Base-by-base conservation (phyloP, 2,113 vertebrate species). In the Promerops cafer region DNA sequence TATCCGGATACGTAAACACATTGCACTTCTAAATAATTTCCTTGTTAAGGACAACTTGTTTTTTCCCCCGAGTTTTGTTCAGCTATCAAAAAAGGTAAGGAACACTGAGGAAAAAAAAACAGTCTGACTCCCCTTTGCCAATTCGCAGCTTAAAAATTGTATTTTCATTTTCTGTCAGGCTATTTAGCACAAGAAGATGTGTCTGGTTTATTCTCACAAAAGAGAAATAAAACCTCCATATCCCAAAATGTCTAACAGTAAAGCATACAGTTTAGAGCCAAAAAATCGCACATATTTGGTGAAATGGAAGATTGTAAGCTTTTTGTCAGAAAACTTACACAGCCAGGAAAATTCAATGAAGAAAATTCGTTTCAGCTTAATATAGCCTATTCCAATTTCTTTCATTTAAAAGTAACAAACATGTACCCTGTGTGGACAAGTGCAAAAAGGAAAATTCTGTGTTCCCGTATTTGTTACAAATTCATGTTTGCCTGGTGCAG, bases 1-100 rank as follows among this genome's bases (percentile, higher is more conserved):
- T 92, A 94, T 23, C 96, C 96, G 98, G 96, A 98, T 96, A 97
- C 86, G 2, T 80, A 98, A 97, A 98, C 87, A 92, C 15, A 16
- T 83, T 89, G 83, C 91, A 90, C 24, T 76, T 95, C 93, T 96
- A 97, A 97, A 95, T 94, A 96, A 97, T 97, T 97, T 97, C 86
- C 65, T 69, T 76, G 40, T 95, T 96, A 96, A 92, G n/a, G 83
- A 53, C 72, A 79, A 84, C 70, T 90, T 89, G 79, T 70, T 91
- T 76, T 52, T 44, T 13, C n/a, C 23, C 18, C 33, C 0, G 1
- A 65, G 40, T 94, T 96, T 87, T 96, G 90, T 80, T 95, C 91
- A 52, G 56, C 94, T 75, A 91, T 91, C 70, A 89, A 90, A 95
- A 66, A 19, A 70, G 40, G 17, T 76, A 93, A 87, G 17, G 52